A percentile compares a stretch with the other conserved stretches of the same genome.
Evolutionary conservation across 2,113 vertebrate genomes (phyloP).

Genomic region (Apeltes quadracus): DNA sequence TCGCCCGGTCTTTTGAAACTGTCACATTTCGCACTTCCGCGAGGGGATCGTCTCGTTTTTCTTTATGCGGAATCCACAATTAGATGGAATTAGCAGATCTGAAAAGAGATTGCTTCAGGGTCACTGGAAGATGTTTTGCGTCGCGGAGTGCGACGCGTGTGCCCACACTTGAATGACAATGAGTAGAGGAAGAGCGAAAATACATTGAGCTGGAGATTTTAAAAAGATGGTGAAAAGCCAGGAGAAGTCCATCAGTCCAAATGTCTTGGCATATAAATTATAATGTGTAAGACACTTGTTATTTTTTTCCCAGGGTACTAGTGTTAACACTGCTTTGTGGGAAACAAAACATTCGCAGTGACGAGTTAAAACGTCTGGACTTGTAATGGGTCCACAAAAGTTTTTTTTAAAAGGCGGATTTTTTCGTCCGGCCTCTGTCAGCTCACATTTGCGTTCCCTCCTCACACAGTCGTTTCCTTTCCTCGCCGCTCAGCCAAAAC

Average conservation of each 20-base stretch:
- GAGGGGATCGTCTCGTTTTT: conserved; percentile 8
- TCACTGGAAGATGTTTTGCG: conserved; percentile 16
- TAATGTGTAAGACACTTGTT: conserved; percentile 69
- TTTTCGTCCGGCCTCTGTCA: conserved; percentile 4
- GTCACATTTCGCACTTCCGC: conserved; percentile 36
- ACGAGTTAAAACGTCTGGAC: conserved; percentile 69
- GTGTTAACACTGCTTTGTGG: conserved; percentile 64
- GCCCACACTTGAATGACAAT: not conserved
- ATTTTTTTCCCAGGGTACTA: conserved; percentile 51
- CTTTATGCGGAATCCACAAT: conserved; percentile 16
- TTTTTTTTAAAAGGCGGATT: not conserved
- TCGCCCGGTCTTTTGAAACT: conserved; percentile 27
- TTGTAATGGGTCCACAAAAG: conserved; percentile 62
- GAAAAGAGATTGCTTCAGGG: conserved; percentile 7
- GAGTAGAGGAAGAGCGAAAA: not conserved
- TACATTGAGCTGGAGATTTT: no score
- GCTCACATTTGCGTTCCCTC: conserved; percentile 37
- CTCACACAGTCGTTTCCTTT: conserved; percentile 44
- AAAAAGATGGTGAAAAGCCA: not conserved
- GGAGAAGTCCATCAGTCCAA: conserved; percentile 22
- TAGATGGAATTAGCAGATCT: not conserved
- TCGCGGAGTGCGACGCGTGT: not conserved
- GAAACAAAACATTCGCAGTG: conserved; percentile 56
- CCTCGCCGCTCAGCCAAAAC: conserved; percentile 31
- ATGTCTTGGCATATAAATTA: conserved; percentile 55